Base-by-base conservation (phyloP, 2,113 vertebrate genomes). In the Podarcis raffonei region DNA sequence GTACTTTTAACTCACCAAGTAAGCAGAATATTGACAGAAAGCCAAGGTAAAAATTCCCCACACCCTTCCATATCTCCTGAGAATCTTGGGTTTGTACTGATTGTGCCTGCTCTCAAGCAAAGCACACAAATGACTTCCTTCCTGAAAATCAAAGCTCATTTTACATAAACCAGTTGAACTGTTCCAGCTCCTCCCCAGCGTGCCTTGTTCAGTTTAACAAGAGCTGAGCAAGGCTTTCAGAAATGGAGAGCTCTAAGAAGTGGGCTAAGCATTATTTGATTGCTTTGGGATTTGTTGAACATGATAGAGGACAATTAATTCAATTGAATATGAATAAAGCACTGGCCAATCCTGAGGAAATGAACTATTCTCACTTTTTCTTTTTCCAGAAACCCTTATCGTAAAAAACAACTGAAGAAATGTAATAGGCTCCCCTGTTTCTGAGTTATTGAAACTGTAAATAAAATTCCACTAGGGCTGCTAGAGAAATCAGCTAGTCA, bases 91-190 rank as follows among this genome's bases (percentile, higher is more conserved):
- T 2, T 88, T 81, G 25, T 72, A 62, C 53, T 23, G n/a, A 22
- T 68, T 57, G 37, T 53, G 48, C 66, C 85, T 88, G 76, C 48
- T 72, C 83, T 30, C 2, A 74, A 89, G 81, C 39, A 83, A 30
- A 87, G 87, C 69, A 82, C 80, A 42, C 9, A 69, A 92, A 92
- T 71, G 91, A 35, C 88, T 94, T 94, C 89, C 92, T 89, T 88
- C 87, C 90, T 25, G 13, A 57, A 94, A 91, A 94, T 95, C 95
- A 95, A 94, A 96, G 93, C 30, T 86, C 9, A 0, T 83, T 90
- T 89, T 65, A 74, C 37, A 57, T 76, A 59, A 79, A 15, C 79
- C 66, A 18, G 53, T 12, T 48, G 39, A 81, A 53, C 79, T 89
- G 91, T 78, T 86, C 57, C 59, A 78, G 57, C 32, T 86, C 35